Base-by-base conservation (phyloP, 2,113 vertebrate species). In the Calidris pygmaea region DNA sequence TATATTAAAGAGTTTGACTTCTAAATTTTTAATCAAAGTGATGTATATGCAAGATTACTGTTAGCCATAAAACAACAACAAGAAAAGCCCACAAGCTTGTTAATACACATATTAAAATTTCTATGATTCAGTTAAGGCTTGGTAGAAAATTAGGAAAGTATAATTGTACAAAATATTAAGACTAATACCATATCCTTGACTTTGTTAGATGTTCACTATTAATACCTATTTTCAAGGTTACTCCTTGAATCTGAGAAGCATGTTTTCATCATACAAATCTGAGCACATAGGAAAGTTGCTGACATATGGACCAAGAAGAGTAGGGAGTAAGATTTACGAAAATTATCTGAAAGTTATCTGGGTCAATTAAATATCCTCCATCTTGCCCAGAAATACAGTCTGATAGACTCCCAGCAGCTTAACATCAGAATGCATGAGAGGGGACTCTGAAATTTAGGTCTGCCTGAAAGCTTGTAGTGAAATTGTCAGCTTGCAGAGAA, bases 1-100 rank as follows among this genome's bases (percentile, higher is more conserved):
- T 47, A 71, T 68, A 43, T 77, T 92, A 67, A 47, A 16, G 37
- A 91, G 59, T 60, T 94, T 89, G 48, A 81, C 94, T 84, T 87
- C 71, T 87, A 80, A 27, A 78, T 84, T 77, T 81, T 94, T 81
- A 86, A 93, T 91, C 81, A 68, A 89, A 83, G 58, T 70, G n/a
- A 70, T 89, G 86, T 88, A 79, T 87, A 89, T 60, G 76, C 47
- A 86, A 76, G 43, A 55, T 67, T 67, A 72, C 71, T 55, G 29
- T 52, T 41, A 73, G 39, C 14, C 66, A 72, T 34, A 72, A 59
- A 53, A 60, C 23, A 71, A 39, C 27, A 47, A 53, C 7, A 22
- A 68, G 41, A 39, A 14, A n/a, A 26, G 0, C 11, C 32, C 14
- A 45, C 34, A 53, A 79, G 22, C 26, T 47, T 41, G 13, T 41